phyloP scores from a whole-genome alignment of 1,140 invertebrate genomes.

The Trypoxylus dichotomus region DNA sequence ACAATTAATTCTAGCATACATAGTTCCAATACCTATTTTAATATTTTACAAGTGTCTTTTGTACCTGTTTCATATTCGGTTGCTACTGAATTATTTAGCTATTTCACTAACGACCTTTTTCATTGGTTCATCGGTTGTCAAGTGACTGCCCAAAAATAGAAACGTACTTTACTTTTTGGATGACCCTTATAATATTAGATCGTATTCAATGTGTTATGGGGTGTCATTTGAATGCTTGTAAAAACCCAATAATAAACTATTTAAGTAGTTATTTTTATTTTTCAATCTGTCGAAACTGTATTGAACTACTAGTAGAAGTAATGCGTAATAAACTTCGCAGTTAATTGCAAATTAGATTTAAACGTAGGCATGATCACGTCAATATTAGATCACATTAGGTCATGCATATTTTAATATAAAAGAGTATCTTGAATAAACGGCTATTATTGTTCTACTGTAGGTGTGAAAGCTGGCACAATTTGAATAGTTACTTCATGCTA shows the following conservation, averaged over 20 bases:
- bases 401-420: not conserved
- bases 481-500: too few relatives aligned
- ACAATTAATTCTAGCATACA: too few relatives aligned
- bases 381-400: not conserved
- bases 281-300: not conserved
- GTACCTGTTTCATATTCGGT: too few relatives aligned
- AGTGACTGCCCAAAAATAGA: too few relatives aligned
- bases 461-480: not conserved
- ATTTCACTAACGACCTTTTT: too few relatives aligned
- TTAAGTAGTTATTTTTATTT: not conserved
- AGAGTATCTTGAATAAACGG: not conserved
- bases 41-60: too few relatives aligned
- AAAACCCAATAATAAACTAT: not conserved
- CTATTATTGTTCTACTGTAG: not conserved
- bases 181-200: too few relatives aligned
- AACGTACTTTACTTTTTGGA: too few relatives aligned
- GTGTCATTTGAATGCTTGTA: not conserved
- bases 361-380: not conserved
- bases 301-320: not conserved
- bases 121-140: too few relatives aligned
- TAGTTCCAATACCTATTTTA: too few relatives aligned
- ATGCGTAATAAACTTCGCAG: not conserved
- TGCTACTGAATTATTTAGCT: too few relatives aligned
- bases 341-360: not conserved
- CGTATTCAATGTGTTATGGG: not conserved